Conservation (phyloP, 2,113 vertebrate genomes). For the Leptobrachium ailaonicum region DNA sequence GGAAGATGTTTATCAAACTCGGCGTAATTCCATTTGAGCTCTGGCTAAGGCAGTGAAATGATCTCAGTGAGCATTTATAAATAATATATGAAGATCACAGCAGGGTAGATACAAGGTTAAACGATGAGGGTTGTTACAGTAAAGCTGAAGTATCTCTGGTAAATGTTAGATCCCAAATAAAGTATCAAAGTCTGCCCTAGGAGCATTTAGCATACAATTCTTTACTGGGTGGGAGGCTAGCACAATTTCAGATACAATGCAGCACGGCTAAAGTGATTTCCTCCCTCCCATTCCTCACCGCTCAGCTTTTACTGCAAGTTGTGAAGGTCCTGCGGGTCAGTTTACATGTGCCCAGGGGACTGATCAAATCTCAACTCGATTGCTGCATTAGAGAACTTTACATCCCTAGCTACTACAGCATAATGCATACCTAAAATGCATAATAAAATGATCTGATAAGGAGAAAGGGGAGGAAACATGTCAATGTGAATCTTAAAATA, state of each 20-base stretch:
- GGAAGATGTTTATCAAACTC: conserved; percentile 22
- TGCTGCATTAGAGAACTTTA: conserved; percentile 37
- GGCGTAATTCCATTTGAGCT: conserved; percentile 10
- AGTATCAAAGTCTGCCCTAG: neutral
- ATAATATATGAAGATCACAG: conserved; percentile 47
- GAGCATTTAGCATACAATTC: neutral
- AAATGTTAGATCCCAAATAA: conserved; percentile 1
- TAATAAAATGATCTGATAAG: too few species aligned
- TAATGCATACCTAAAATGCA: neutral
- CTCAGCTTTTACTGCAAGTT: conserved; percentile 18
- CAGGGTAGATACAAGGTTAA: conserved; percentile 3
- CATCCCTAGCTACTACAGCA: conserved; percentile 9
- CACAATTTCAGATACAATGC: neutral
- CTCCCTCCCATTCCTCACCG: conserved; percentile 7
- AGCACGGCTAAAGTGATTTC: conserved; percentile 11
- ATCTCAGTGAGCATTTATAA: conserved; percentile 31
- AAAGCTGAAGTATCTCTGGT: neutral
- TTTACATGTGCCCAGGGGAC: conserved; percentile 44
- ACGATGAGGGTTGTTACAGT: conserved; percentile 12
- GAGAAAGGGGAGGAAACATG: too few species aligned
- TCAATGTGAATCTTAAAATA: too few species aligned
- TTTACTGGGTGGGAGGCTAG: neutral
- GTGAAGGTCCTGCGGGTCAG: conserved; percentile 46
- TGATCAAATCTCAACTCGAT: conserved; percentile 41
- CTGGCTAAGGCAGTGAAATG: conserved; percentile 30